Evolutionary conservation across 1,140 invertebrate species (phyloP), one percentile per base, ranked within the genome.

Genomic region (Drosophila arawakana): DNA sequence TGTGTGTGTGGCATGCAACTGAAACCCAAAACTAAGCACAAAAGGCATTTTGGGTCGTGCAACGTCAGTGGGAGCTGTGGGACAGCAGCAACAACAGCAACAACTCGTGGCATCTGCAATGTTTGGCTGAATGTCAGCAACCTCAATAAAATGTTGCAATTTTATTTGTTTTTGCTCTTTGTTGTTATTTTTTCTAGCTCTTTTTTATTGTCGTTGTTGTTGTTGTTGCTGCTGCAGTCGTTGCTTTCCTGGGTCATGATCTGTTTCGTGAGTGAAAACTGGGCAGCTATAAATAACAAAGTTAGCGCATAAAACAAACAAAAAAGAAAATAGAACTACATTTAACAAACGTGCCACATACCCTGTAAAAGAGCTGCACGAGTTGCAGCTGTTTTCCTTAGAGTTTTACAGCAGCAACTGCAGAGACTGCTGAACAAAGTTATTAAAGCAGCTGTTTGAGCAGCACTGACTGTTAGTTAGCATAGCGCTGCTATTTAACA

Each of bases 71-170:
- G 55, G 44, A 25, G 57, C 49, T 54, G 21, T 35, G 43, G 67
- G 8, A 57, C 9, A 7, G 44, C 46, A 41, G 59, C 6, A 11
- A 13, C n/a, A n/a, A n/a, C 37, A 13, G 57, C 43, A 55, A 39
- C 63, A 66, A 18, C 73, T 46, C 67, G 41, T 59, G 80, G 67
- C 65, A 78, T 46, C 44, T 73, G 76, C 69, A 79, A 73, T 73
- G 69, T 73, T 73, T 69, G 68, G 50, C 63, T 73, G 82, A 85
- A 75, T 91, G 90, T 86, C 82, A 84, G 80, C 80, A 81, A 88
- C 82, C 90, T 90, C 85, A 91, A 91, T 91, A 90, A 91, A 91
- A 91, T 90, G 82, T 80, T 72, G 80, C 76, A 67, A 76, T 79
- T 86, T 76, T 63, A 46, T 68, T 58, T 47, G 59, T 62, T 62